Base-by-base conservation (phyloP, 2,797 vertebrate species). In the Microctenopoma steveboyesi region DNA sequence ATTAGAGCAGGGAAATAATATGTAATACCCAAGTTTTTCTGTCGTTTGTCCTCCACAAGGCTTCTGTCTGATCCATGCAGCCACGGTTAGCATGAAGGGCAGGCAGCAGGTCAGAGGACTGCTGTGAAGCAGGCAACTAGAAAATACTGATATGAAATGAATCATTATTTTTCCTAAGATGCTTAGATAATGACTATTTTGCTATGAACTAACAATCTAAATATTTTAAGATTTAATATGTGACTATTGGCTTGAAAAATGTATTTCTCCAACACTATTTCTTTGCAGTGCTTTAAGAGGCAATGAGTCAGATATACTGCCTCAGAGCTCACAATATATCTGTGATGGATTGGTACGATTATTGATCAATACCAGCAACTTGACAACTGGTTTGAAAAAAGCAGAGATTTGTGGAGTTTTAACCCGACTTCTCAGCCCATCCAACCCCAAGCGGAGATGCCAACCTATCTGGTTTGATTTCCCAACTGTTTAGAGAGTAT, bases 341-440 rank as follows among this genome's bases (percentile, higher is more conserved):
- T 70, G 59, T 68, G 65, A 86, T 83, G 68, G 64, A 88, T 76
- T 49, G 74, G 70, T 59, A 33, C 67, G 74, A 80, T 81, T 86
- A 86, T 70, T 80, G 78, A 86, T 86, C 79, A 64, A 58, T 74
- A 70, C 72, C 76, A 76, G 59, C 72, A 59, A 74, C 47, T 75
- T 56, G n/a, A 82, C 67, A 60, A 12, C 60, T 66, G 62, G 66
- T 72, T 77, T 68, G 74, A 76, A 69, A 83, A 74, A 74, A 65
- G 50, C 42, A 18, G 52, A 76, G 52, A 78, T 73, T 59, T 84
- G 63, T 73, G 25, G 43, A 57, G 78, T 75, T 76, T 49, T 48
- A 74, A 81, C 77, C 37, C 54, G 45, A 51, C 61, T 67, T 75
- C 74, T 39, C 58, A 56, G 39, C 61, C 57, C 28, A 43, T 62